These are phyloP conservation scores for Pangasius larnaudii DNA, from an alignment of 2,797 vertebrate genomes.

Conservation along the genomic window DNA sequence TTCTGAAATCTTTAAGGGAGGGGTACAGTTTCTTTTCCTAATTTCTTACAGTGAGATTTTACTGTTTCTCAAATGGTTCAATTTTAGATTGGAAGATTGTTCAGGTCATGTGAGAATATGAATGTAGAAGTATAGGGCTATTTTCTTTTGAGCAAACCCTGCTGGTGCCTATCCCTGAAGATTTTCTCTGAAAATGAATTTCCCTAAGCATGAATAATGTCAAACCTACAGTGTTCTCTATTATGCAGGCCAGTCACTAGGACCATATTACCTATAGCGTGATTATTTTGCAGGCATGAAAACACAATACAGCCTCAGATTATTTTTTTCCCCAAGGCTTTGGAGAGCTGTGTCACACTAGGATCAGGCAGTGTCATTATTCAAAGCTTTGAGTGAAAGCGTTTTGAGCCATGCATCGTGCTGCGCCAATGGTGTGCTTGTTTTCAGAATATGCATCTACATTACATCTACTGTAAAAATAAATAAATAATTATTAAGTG, in stretches of 20 bases:
- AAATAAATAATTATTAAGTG: too few species aligned
- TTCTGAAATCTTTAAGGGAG: background rate
- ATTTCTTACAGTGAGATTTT: background rate
- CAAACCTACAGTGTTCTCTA: background rate
- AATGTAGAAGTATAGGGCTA: background rate
- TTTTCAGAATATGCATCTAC: slow-evolving; percentile 7
- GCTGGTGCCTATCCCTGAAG: slow-evolving; percentile 10
- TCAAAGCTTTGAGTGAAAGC: slow-evolving; percentile 3
- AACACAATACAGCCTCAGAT: slow-evolving; percentile 5
- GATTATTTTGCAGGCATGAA: slow-evolving; percentile 28
- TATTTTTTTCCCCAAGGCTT: background rate
- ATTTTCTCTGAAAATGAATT: background rate
- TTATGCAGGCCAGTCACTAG: slow-evolving; percentile 7
- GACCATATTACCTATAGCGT: slow-evolving; percentile 13
- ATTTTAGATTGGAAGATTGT: background rate
- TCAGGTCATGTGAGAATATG: background rate
- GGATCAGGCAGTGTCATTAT: slow-evolving; percentile 29
- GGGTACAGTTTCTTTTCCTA: background rate
- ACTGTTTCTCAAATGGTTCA: background rate
- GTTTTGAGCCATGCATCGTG: background rate
- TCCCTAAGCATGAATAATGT: background rate
- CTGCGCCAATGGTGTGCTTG: background rate
- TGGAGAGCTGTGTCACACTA: background rate
- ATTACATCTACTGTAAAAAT: background rate
- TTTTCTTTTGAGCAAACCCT: background rate